These are phyloP conservation scores for Schizaphis graminum DNA, from an alignment of 2,888 invertebrate genomes.

Conservation along the genomic window DNA sequence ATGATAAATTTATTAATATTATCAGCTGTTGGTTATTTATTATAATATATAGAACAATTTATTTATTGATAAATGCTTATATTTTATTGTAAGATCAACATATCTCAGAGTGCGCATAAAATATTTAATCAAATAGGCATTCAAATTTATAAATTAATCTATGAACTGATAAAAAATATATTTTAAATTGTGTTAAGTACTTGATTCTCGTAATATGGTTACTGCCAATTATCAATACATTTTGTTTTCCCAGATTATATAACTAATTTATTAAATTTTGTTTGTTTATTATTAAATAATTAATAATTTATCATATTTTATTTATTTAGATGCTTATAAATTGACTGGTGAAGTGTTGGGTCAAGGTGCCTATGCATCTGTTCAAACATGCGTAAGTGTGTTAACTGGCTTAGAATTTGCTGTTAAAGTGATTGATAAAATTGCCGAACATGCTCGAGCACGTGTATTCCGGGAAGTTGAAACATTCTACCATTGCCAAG, in stretches of 20 bases:
- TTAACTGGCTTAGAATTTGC: constrained; percentile 95
- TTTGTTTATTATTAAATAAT: neutral
- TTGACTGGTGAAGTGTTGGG: constrained; percentile 96
- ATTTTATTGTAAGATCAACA: neutral
- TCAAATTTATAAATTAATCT: neutral
- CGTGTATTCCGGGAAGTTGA: constrained; percentile 98
- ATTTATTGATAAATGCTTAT: neutral
- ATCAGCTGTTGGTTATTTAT: neutral
- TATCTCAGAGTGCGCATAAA: neutral
- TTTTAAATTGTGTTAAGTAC: neutral
- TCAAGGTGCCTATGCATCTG: constrained; percentile 96
- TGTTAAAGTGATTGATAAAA: constrained; percentile 97
- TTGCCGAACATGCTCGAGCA: constrained; percentile 92
- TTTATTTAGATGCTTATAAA: constrained; percentile 87
- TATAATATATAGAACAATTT: neutral
- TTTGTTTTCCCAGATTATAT: neutral
- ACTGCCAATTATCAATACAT: neutral
- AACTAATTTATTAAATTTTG: neutral
- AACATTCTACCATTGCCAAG: constrained; percentile 98
- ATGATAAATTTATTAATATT: neutral
- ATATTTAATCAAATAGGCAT: neutral
- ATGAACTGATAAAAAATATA: neutral
- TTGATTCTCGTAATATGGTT: neutral
- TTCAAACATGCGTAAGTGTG: constrained; percentile 92
- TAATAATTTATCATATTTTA: constrained; percentile 36